Evolutionary conservation across 2,113 vertebrate genomes (phyloP), one percentile per base, ranked within the genome.

Genomic region (Laticauda colubrina): DNA sequence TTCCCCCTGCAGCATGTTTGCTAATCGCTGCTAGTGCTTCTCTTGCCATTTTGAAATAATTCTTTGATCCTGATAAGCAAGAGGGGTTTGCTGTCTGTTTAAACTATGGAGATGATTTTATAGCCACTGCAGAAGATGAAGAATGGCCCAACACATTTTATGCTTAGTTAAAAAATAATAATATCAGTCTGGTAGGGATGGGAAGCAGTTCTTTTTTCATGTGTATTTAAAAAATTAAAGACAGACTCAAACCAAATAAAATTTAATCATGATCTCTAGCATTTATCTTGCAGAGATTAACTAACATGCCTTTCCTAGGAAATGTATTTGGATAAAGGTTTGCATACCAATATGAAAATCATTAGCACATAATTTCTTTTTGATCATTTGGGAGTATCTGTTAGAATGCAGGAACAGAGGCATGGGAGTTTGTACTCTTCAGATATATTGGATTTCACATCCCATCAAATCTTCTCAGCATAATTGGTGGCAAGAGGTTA

Each of bases 1-100:
- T 92, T 23, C 34, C 18, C 18, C 43, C 87, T 87, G 87, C 88
- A 89, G 87, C 81, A 69, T 89, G 24, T 85, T 89, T 89, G 75
- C 88, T 81, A 53, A 86, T 56, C 34, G 69, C n/a, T 56, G 51
- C 48, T 53, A 56, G 55, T 69, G 51, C 48, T 90, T 29, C 53
- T 55, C 48, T 61, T 90, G 39, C 39, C 29, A 18, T n/a, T 29
- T 14, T 45, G 39, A 69, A 86, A 55, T 48, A 91, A 45, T n/a
- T 86, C 53, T 39, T 93, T 85, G 93, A 89, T 86, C 88, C 56
- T 43, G 10, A 56, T 86, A 91, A 93, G 89, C 23, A 89, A 56
- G 56, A 86, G 48, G 5, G 39, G 29, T 34, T 85, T 91, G 24
- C 55, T 85, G 24, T 48, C n/a, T 85, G 48, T 93, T 54, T 89